These are phyloP conservation scores for Gymnocheta viridis DNA, from an alignment of 2,888 invertebrate species.

Conservation along the genomic window DNA sequence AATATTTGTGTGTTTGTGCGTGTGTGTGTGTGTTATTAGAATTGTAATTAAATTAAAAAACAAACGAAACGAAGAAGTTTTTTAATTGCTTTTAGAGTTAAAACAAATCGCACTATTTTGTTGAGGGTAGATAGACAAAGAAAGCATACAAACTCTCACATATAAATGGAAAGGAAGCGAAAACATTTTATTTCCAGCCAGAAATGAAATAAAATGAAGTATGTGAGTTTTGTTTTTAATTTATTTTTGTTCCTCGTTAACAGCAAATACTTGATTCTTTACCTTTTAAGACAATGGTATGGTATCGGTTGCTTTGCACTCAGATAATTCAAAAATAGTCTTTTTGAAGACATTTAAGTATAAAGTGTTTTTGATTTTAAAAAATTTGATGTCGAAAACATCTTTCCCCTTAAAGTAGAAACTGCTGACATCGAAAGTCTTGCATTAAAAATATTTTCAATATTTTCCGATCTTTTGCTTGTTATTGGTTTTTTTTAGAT, in stretches of 20 bases:
- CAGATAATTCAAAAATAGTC: background rate
- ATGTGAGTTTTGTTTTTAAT: constrained; percentile 6
- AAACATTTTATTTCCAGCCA: background rate
- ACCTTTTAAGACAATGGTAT: constrained; percentile 7
- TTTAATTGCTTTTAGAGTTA: constrained; percentile 68
- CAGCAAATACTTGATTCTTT: constrained; percentile 21
- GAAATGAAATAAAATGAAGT: constrained; percentile 33
- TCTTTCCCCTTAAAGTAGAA: too few relatives aligned
- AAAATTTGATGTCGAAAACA: too few relatives aligned
- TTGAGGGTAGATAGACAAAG: background rate
- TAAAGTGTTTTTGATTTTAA: too few relatives aligned
- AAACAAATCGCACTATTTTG: constrained; percentile 55
- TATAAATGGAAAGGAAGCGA: background rate
- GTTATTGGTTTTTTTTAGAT: too few relatives aligned
- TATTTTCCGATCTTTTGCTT: too few relatives aligned
- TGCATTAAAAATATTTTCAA: too few relatives aligned
- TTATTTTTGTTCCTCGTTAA: constrained; percentile 32
- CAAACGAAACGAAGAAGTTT: constrained; percentile 67
- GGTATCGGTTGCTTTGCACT: too few relatives aligned
- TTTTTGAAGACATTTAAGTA: too few relatives aligned
- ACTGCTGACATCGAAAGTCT: too few relatives aligned
- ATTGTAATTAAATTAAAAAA: constrained; percentile 69
- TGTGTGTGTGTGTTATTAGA: constrained; percentile 50
- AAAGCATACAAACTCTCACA: background rate
- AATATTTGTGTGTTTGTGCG: constrained; percentile 10